Conservation (phyloP, 2,888 invertebrate species). For the Dromius quadrimaculatus region DNA sequence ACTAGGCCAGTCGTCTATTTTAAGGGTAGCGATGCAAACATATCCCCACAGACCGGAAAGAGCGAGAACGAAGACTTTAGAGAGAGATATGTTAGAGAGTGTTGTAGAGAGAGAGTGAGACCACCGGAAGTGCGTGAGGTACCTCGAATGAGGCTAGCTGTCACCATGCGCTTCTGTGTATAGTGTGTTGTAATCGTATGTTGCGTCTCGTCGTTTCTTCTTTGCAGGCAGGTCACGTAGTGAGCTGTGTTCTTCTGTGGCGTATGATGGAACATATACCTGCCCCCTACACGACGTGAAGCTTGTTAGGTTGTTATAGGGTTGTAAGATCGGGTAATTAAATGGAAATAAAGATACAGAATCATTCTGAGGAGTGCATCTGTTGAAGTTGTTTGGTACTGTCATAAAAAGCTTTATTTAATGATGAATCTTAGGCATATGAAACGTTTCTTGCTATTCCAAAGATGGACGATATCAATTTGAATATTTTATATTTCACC, state of each 20-base stretch:
- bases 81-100: too few relatives aligned
- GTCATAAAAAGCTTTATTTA: too few relatives aligned
- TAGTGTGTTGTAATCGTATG: slow-evolving; percentile 15
- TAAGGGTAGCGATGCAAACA: slow-evolving; percentile 51
- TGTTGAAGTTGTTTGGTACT: too few relatives aligned
- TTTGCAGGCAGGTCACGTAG: slow-evolving; percentile 11
- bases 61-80: not conserved
- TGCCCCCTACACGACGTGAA: not conserved
- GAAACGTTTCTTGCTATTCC: too few relatives aligned
- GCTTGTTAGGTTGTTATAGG: too few relatives aligned
- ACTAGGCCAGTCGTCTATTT: slow-evolving; percentile 53
- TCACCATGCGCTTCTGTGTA: slow-evolving; percentile 51
- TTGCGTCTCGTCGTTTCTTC: not conserved
- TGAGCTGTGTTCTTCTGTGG: slow-evolving; percentile 13
- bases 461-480: too few relatives aligned
- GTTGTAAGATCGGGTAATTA: too few relatives aligned
- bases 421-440: too few relatives aligned
- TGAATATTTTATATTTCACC: too few relatives aligned
- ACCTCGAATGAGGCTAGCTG: slow-evolving; percentile 61
- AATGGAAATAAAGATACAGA: too few relatives aligned
- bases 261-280: too few relatives aligned
- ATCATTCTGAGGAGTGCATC: too few relatives aligned
- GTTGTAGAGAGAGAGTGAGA: slow-evolving; percentile 19
- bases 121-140: slow-evolving; percentile 45
- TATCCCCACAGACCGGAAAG: slow-evolving; percentile 38